These are phyloP conservation scores for Pomacea canaliculata DNA, from an alignment of 2,888 invertebrate genomes.

Conservation along the genomic window DNA sequence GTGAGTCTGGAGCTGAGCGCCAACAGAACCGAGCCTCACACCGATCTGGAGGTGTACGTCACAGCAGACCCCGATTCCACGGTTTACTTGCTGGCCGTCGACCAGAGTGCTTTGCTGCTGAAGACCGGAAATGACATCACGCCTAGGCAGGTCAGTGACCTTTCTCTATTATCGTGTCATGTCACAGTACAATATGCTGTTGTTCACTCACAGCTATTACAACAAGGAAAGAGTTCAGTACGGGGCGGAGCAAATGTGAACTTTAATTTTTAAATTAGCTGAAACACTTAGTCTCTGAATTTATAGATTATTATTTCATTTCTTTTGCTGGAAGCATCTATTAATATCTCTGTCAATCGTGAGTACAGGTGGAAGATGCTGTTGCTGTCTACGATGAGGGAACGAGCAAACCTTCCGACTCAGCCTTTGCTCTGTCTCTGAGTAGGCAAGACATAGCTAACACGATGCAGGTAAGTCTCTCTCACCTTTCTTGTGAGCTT, in stretches of 20 bases:
- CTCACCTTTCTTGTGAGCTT: too few relatives aligned
- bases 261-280: too few relatives aligned
- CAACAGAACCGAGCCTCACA: slow-evolving; percentile 80
- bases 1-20: slow-evolving; percentile 74
- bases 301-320: too few relatives aligned
- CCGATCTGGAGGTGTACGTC: slow-evolving; percentile 81
- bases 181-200: too few relatives aligned
- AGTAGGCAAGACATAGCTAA: slow-evolving; percentile 1
- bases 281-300: too few relatives aligned
- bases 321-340: too few relatives aligned
- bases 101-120: slow-evolving; percentile 83
- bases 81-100: slow-evolving; percentile 88
- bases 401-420: slow-evolving; percentile 11
- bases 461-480: slow-evolving; percentile 16
- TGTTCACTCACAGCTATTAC: too few relatives aligned
- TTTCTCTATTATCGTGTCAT: too few relatives aligned
- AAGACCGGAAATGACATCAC: slow-evolving; percentile 81
- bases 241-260: too few relatives aligned
- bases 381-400: slow-evolving; percentile 18
- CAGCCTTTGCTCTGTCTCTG: slow-evolving; percentile 28
- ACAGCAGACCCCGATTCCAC: slow-evolving; percentile 86
- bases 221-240: too few relatives aligned
- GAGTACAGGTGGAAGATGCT: slow-evolving; percentile 19
- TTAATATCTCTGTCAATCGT: too few relatives aligned
- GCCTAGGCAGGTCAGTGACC: slow-evolving; percentile 55